Evolutionary conservation across 1,140 invertebrate genomes (phyloP), one percentile per base, ranked within the genome.

Genomic region (Tetragonula clypearis): DNA sequence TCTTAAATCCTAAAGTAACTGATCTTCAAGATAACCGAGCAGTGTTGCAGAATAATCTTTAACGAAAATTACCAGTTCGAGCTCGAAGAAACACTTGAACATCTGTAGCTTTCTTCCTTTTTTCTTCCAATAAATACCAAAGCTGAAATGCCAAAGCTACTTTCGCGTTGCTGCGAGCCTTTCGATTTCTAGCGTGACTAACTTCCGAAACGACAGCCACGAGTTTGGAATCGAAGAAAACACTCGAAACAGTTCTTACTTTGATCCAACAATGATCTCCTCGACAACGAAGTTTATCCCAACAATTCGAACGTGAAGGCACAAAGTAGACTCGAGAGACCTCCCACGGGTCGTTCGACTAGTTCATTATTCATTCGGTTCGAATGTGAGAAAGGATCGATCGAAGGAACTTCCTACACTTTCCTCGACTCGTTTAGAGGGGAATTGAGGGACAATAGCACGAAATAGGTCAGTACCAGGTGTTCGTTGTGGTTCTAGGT

Each of bases 381-480:
- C 17, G 21, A 35, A 41, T 30, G 53, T 17, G 19, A 69, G 68
- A 21, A 69, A 56, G 73, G 55, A 74, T 3, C 23, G n/a, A 55
- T 35, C 17, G 74, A 15, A 60, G 55, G 26, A 26, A 26, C 56
- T 85, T 80, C 14, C 19, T 49, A n/a, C 15, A 23, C 15, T 69
- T 74, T 82, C 8, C 73, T 55, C n/a, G 23, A 0, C 19, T n/a
- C 17, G 55, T 62, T 56, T 26, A 30, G 26, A 53, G 55, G 76
- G 76, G 82, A 85, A 82, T 86, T 76, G 56, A n/a, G 49, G 35
- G 26, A 88, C 85, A 87, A 89, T 85, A 41, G 26, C 21, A n/a
- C 19, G 41, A 26, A 72, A 56, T n/a, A 30, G 69, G 30, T 56
- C 56, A n/a, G 30, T n/a, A 68, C 15, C 19, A 30, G 49, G 35